phyloP scores from a whole-genome alignment of 2,888 invertebrate species.

The Plebejus argus region DNA sequence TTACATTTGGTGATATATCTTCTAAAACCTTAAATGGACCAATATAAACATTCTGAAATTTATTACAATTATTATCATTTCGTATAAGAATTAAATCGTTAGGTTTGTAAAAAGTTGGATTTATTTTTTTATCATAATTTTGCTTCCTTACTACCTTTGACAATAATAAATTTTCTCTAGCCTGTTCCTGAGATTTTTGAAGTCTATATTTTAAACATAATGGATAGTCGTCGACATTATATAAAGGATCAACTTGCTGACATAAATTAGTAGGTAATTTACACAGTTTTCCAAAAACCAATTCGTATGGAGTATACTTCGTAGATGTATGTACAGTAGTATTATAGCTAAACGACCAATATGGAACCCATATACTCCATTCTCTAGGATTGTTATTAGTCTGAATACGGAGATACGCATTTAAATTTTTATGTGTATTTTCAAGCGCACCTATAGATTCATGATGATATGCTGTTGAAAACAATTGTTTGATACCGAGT shows the following conservation, averaged over 20 bases:
- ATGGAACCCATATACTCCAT: background rate
- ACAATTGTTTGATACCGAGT: too few species aligned
- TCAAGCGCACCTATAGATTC: too few species aligned
- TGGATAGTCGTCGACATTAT: background rate
- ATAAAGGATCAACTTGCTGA: background rate
- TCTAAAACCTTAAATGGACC: too few species aligned
- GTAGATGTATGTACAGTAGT: background rate
- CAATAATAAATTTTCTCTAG: background rate
- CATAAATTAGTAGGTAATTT: background rate
- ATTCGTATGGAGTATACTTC: background rate
- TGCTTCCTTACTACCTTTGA: background rate
- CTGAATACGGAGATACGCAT: too few species aligned
- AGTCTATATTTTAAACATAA: background rate
- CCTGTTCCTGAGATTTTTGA: background rate
- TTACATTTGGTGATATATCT: too few species aligned
- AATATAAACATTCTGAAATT: too few species aligned
- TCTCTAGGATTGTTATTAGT: background rate
- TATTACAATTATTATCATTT: too few species aligned
- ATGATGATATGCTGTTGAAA: too few species aligned
- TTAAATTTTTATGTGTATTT: background rate
- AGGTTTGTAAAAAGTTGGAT: too few species aligned
- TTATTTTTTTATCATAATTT: too few species aligned
- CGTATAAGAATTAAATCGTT: too few species aligned
- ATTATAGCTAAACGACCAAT: background rate
- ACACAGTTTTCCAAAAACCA: background rate